Base-by-base conservation (phyloP, 2,113 vertebrate genomes). In the Phocoena sinus region DNA sequence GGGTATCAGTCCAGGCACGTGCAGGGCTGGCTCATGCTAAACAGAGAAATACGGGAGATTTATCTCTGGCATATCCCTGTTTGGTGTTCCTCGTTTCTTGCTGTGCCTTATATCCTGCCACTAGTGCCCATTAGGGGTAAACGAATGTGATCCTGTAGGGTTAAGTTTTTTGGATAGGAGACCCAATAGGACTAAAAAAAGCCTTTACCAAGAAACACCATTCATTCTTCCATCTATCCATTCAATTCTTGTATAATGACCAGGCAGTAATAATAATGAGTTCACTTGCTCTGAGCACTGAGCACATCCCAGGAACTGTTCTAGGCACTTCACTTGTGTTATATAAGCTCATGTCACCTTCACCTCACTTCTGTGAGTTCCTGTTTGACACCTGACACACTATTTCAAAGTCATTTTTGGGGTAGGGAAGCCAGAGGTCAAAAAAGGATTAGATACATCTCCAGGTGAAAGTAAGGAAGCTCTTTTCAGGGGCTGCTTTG, bases 1-100 rank as follows among this genome's bases (percentile, higher is more conserved):
- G 95, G 94, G 96, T 92, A 15, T 73, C 26, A 8, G 60, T 96
- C 96, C 97, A 98, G 89, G 38, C 47, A 91, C 91, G 94, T 93
- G 85, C 93, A 86, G 95, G 71, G 77, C 65, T 95, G 93, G 85
- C 95, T 95, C 68, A 44, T 47, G 63, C 8, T 68, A 89, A 91
- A 91, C 56, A 70, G 87, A 53, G 63, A 94, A 94, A 68, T 38
- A 26, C 36, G 47, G 93, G 81, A 31, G 2, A 65, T 95, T 97
- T 85, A 88, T 96, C 94, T 96, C 81, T 79, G 85, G 82, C 88
- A 36, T 62, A 70, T 92, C 96, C 28, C 76, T 63, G 56, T 94
- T 77, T 33, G 8, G n/a, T 38, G 36, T 91, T 89, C 76, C 68
- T 63, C 73, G 41, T 41, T 93, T 88, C 79, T 53, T 70, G 56